Conservation (phyloP, 2,888 invertebrate species). For the Eilema depressum region DNA sequence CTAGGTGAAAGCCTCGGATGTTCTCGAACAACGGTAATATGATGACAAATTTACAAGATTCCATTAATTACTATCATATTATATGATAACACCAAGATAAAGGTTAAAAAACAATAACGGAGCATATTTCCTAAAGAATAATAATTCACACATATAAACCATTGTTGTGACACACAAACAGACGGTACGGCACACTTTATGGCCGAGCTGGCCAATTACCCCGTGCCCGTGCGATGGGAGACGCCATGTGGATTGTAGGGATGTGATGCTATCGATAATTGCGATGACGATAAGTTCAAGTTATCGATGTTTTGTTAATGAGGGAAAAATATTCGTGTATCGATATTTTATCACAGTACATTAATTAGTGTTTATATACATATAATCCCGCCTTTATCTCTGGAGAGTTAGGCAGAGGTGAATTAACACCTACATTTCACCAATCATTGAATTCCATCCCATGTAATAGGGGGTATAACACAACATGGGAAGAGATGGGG, state of each 20-base stretch:
- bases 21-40: too few species aligned
- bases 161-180: constrained; percentile 52
- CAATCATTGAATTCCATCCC: too few species aligned
- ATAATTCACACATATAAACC: constrained; percentile 38
- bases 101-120: constrained; percentile 17
- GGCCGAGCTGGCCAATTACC: constrained; percentile 73
- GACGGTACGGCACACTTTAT: constrained; percentile 61
- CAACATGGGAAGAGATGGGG: too few species aligned
- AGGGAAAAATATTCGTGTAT: background rate
- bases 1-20: too few species aligned
- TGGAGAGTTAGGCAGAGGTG: too few species aligned
- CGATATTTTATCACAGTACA: background rate
- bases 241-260: constrained; percentile 71
- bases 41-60: background rate
- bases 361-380: background rate
- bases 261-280: constrained; percentile 52
- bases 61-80: background rate
- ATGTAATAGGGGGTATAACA: too few species aligned
- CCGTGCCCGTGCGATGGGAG: constrained; percentile 62
- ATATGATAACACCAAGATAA: background rate
- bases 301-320: constrained; percentile 26
- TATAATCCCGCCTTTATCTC: too few species aligned
- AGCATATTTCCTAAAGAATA: constrained; percentile 39
- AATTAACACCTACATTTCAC: too few species aligned
- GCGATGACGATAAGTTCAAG: constrained; percentile 42